A percentile compares a stretch with the other conserved stretches of the same genome.
Conservation (phyloP, 2,797 vertebrate genomes). For the Cryptoprocta ferox region DNA sequence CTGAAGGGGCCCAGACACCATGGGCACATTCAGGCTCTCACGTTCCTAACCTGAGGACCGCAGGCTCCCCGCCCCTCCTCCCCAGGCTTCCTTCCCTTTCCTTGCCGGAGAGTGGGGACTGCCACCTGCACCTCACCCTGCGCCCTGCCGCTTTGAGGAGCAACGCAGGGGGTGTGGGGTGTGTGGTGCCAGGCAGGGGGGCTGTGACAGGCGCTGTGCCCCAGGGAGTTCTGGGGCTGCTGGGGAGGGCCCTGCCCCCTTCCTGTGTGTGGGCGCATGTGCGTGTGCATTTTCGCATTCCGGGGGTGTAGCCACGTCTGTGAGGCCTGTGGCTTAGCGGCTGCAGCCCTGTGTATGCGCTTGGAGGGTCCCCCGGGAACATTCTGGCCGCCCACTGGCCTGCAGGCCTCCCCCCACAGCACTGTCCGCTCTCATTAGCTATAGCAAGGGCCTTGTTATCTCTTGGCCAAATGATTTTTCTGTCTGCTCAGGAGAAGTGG, state of each 20-base stretch:
- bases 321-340: background rate
- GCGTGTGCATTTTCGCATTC: background rate
- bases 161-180: background rate
- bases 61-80: background rate
- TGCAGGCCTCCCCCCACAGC: background rate
- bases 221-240: background rate
- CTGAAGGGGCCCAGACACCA: background rate
- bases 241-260: background rate
- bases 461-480: conserved; percentile 50
- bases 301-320: background rate
- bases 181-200: background rate
- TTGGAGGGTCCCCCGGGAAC: conserved; percentile 19
- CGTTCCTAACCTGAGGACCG: background rate
- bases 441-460: conserved; percentile 60
- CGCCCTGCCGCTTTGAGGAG: background rate
- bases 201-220: background rate
- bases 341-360: background rate
- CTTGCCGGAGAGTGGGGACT: background rate
- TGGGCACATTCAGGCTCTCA: background rate
- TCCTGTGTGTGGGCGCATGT: background rate
- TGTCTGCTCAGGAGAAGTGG: background rate
- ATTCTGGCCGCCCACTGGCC: conserved; percentile 32
- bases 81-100: background rate
- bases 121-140: background rate
- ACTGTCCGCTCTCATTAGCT: conserved; percentile 67